phyloP scores from a whole-genome alignment of 2,113 vertebrate genomes.

The Malaclemys terrapin region DNA sequence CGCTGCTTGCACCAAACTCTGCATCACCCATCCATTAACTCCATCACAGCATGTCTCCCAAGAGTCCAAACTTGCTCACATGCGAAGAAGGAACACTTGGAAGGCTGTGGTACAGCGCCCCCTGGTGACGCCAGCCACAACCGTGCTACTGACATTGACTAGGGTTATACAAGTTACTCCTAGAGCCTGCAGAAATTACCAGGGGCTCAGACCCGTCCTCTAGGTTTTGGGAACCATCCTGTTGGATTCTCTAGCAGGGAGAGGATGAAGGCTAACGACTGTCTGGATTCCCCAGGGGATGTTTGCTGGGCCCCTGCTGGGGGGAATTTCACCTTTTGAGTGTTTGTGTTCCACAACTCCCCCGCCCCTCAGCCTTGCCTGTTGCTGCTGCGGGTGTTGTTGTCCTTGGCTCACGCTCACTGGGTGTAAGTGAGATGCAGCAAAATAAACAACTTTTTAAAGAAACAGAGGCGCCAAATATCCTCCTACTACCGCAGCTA shows the following conservation, averaged over 20 bases:
- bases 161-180: background rate
- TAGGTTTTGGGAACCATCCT: background rate
- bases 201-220: background rate
- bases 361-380: background rate
- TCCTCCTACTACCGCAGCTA: background rate
- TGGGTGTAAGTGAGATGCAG: background rate
- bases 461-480: background rate
- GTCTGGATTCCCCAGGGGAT: background rate
- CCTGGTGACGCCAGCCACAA: background rate
- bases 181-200: background rate
- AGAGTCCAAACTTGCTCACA: background rate
- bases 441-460: background rate
- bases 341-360: background rate
- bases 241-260: background rate
- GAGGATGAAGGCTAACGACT: background rate
- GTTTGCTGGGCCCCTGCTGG: background rate
- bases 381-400: background rate
- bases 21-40: background rate
- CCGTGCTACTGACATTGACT: background rate
- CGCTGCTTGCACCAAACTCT: background rate
- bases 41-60: background rate
- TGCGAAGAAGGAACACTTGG: background rate
- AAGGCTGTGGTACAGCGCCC: background rate
- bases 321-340: background rate
- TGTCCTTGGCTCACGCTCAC: background rate